Conservation (phyloP, 2,113 vertebrate species). For the Dascyllus trimaculatus region DNA sequence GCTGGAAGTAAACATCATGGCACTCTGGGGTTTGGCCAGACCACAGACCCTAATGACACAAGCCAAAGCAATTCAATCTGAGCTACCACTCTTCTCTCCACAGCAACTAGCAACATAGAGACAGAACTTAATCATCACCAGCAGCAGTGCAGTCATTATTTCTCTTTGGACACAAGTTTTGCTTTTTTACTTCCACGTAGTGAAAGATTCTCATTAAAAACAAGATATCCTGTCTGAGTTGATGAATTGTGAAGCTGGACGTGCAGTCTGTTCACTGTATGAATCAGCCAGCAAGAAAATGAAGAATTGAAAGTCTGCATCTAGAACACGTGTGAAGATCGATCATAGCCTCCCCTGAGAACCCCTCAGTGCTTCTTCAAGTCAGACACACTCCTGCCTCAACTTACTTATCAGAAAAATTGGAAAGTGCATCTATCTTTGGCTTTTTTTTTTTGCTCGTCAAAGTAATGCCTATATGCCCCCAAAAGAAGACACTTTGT, state of each 20-base stretch:
- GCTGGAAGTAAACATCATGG: conserved; percentile 73
- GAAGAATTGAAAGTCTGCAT: conserved; percentile 23
- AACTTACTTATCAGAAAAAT: conserved; percentile 23
- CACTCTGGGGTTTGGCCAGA: conserved; percentile 69
- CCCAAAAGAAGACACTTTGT: too few relatives aligned
- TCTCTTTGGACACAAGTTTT: conserved; percentile 23
- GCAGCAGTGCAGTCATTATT: conserved; percentile 32
- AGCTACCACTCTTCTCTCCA: conserved; percentile 54
- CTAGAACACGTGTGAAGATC: conserved; percentile 46
- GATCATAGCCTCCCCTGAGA: conserved; percentile 39
- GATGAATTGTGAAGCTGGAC: conserved; percentile 24
- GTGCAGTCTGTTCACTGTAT: conserved; percentile 15
- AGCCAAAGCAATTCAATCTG: conserved; percentile 55
- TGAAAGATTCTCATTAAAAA: conserved; percentile 54
- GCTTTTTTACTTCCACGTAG: conserved; percentile 35
- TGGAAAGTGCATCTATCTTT: not conserved
- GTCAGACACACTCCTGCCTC: conserved; percentile 24
- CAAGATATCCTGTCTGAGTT: conserved; percentile 28
- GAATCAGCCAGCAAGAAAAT: conserved; percentile 8
- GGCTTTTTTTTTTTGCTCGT: conserved; percentile 2
- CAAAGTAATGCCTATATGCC: too few relatives aligned
- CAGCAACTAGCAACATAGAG: conserved; percentile 41
- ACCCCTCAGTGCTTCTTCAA: conserved; percentile 15
- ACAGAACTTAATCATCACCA: conserved; percentile 36
- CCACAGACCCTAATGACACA: conserved; percentile 66